Evolutionary conservation across 2,797 vertebrate species (phyloP), one percentile per base, ranked within the genome.

Genomic region (Scolopax bukidnonensis): DNA sequence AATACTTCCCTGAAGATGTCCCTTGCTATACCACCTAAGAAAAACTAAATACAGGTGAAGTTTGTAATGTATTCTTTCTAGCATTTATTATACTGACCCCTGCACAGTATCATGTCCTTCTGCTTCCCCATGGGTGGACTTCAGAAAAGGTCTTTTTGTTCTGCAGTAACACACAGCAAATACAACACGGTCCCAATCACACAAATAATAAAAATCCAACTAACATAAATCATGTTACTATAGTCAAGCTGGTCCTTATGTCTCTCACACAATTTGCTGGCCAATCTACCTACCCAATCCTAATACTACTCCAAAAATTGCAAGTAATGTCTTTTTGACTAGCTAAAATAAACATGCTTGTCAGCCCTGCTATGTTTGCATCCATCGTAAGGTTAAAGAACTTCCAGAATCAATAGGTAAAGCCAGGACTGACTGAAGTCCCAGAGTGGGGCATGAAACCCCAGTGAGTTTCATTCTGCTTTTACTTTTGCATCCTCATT

Each of bases 41-140:
- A 71, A 73, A 76, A 23, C 16, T 15, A 50, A 63, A 63, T 1
- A 32, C 17, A 47, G 11, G 8, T 32, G 16, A 82, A 87, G 36
- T 9, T 56, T 25, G 7, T 14, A 21, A 28, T 1, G 1, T 16
- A 24, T 20, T 83, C 63, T 76, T 73, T 38, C 8, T 8, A 85
- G 79, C 16, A 8, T 36, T 60, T 77, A 17, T 5, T 47, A 30
- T 17, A 27, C 33, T 11, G 6, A 38, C 16, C 20, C 67, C 51
- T 69, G 51, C 25, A 41, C 24, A 85, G 73, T 40, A 90, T 53
- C 80, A 63, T 25, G 27, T 60, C 23, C 59, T 36, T 8, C 20
- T 6, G 12, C 14, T 89, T 24, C 27, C 41, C 21, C 50, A 47
- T 2, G 18, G 4, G 8, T 0, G 3, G 28, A 10, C 4, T 54